phyloP scores from a whole-genome alignment of 2,797 vertebrate species.

The Bothrops alternatus region DNA sequence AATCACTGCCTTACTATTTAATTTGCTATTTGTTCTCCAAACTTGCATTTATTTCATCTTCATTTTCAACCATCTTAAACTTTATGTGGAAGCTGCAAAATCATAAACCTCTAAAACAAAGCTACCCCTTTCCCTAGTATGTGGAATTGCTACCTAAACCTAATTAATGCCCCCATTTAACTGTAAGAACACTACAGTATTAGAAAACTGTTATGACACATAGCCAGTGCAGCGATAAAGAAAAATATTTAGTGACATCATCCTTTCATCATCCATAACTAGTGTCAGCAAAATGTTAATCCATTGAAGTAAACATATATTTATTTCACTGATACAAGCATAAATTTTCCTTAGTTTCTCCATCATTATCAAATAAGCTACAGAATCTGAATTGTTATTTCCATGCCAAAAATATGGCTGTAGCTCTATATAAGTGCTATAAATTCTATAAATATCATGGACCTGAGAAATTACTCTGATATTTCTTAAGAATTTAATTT shows the following conservation, averaged over 20 bases:
- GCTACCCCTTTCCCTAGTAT: neutral
- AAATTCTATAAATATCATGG: slow-evolving; percentile 64
- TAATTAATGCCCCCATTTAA: neutral
- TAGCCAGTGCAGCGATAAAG: neutral
- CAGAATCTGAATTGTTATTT: slow-evolving; percentile 31
- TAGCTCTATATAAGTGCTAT: slow-evolving; percentile 61
- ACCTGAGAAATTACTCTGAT: slow-evolving; percentile 61
- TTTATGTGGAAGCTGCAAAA: neutral
- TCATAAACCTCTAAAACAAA: neutral
- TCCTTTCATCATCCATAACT: neutral
- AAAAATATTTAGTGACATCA: slow-evolving; percentile 13
- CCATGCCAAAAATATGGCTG: slow-evolving; percentile 24
- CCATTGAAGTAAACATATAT: neutral
- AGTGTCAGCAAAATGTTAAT: neutral
- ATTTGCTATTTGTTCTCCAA: neutral
- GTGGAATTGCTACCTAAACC: neutral
- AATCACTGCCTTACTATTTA: neutral
- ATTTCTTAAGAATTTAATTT: slow-evolving; percentile 70
- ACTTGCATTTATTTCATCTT: neutral
- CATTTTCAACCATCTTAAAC: neutral
- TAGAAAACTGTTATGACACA: neutral
- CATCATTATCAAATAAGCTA: slow-evolving; percentile 13
- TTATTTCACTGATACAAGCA: slow-evolving; percentile 11
- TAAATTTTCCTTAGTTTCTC: slow-evolving; percentile 23
- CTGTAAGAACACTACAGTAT: neutral